Base-by-base conservation (phyloP, 2,888 invertebrate species). In the Drosophila demipolita region DNA sequence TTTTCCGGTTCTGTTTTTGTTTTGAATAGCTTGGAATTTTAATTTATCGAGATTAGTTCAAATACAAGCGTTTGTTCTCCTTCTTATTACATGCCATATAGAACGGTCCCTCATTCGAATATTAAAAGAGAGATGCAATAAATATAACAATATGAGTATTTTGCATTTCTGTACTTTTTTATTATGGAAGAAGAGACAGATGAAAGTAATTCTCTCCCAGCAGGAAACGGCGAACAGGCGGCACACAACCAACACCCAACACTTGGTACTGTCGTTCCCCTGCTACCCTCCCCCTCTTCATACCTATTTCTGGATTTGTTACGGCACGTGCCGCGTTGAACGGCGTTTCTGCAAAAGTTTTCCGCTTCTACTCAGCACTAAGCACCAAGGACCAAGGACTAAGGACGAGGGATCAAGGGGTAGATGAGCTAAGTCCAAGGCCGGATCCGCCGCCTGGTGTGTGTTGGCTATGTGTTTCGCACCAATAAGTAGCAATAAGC, bases 11-110 rank as follows among this genome's bases (percentile, higher is more conserved):
- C 17, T 11, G 23, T 11, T 33, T 8, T 26, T 45, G 38, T 29
- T 29, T 29, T 49, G 23, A 40, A 17, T 38, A 42, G 54, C 35
- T 52, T 48, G 45, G 58, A 65, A 73, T 78, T 78, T 79, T 82
- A 87, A 87, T 89, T 75, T 82, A 57, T 60, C 40, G 38, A 77
- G 85, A 89, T 85, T 89, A 80, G 49, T 87, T 89, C 87, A 61
- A 40, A 65, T 15, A 2, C 3, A 29, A 38, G 12, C 26, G 26
- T 60, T 57, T 70, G 59, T 54, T 36, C 26, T 45, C 52, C 60
- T 72, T 58, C 9, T 60, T 73, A 57, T 76, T 53, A 32, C 40
- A 36, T 45, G 20, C 45, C 49, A 17, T 26, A 26, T 26, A 49
- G 26, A 26, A 49, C 38, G 42, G 40, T 15, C 40, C 50, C 54